Base-by-base conservation (phyloP, 2,888 invertebrate species). In the Thereva nobilitata region DNA sequence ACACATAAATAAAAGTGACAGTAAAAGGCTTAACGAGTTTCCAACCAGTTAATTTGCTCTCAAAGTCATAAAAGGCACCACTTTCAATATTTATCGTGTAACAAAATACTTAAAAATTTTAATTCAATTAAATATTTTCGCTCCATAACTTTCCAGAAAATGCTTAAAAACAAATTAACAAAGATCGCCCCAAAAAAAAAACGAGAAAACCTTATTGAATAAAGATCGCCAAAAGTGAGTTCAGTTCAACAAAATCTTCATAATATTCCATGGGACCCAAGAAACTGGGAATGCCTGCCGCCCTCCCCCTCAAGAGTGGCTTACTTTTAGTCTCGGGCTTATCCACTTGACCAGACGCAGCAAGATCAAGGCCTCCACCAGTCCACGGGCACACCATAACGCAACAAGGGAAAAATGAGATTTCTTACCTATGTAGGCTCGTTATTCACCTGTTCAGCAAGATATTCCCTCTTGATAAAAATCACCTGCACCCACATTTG, bases 401-500 rank as follows among this genome's bases (percentile, higher is more conserved):
- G 44, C 10, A 44, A 44, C 5, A 59, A 5, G 49, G 40, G 38
- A 34, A 38, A 61, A 49, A 61, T 45, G 57, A 42, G 57, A 34
- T 57, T 57, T 57, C 44, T 42, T 57, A 57, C 45, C 23, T 44
- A 57, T 57, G 45, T 37, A 45, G 45, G 45, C 57, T 57, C 65
- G 57, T 61, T 66, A 68, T 68, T 68, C 68, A 68, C 68, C 68
- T 68, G 68, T 68, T 68, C 23, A 67, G 64, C 57, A 53, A 68
- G 68, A 68, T 68, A 49, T 64, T 53, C 50, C 50, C 45, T 35
- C 63, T 66, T 64, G 68, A 68, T 66, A 68, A 68, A 35, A 68
- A 68, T 68, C 68, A 68, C 68, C 68, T 66, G 68, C 68, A 67
- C 68, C 66, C 68, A 67, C 68, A 66, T 68, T 68, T 53, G 68